Percentiles rank a stretch among this genome's conserved stretches.
Conservation (phyloP, 2,113 vertebrate genomes). For the Micronycteris hirsuta region DNA sequence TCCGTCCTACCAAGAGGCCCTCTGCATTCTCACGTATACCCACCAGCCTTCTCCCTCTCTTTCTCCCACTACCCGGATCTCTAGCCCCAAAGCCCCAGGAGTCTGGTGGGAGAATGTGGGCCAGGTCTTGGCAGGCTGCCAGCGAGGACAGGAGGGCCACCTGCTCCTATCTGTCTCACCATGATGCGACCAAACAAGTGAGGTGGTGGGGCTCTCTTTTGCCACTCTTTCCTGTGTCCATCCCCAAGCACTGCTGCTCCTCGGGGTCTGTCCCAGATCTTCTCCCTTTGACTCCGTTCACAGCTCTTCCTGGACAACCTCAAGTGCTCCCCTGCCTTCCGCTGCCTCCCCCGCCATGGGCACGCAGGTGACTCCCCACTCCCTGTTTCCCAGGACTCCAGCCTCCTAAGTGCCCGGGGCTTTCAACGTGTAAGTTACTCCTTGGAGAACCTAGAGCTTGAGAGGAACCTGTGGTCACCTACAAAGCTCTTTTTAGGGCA, state of each 20-base stretch:
- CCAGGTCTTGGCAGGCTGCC: neutral
- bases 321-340: neutral
- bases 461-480: neutral
- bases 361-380: neutral
- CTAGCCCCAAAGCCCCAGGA: neutral
- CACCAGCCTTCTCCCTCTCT: neutral
- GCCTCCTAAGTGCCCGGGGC: neutral
- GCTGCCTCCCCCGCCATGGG: neutral
- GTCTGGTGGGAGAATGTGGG: neutral
- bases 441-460: neutral
- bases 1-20: neutral
- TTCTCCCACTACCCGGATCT: neutral
- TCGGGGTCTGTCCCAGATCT: neutral
- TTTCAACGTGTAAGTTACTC: neutral
- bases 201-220: neutral
- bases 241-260: neutral
- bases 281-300: neutral
- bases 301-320: neutral
- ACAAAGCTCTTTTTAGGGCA: neutral
- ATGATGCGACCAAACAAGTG: neutral
- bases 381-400: neutral
- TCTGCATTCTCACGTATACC: neutral
- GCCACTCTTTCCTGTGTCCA: neutral
- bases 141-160: neutral
- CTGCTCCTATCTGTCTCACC: neutral